Conservation (phyloP, 2,113 vertebrate genomes). For the Hucho hucho region DNA sequence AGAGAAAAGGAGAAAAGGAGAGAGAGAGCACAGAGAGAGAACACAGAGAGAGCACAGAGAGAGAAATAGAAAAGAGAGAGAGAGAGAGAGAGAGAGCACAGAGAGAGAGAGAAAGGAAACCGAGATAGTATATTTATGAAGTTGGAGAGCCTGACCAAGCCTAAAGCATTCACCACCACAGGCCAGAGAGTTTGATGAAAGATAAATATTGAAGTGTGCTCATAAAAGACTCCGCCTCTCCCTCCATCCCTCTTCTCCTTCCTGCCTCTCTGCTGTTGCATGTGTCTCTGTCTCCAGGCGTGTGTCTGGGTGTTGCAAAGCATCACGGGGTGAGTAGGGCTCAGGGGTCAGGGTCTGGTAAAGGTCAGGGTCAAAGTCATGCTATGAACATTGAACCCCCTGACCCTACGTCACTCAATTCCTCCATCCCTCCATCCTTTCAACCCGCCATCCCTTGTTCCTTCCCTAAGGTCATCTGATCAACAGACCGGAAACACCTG, state of each 20-base stretch:
- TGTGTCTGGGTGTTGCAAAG: constrained; percentile 36
- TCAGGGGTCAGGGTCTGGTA: constrained; percentile 18
- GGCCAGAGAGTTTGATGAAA: constrained; percentile 52
- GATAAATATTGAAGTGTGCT: constrained; percentile 53
- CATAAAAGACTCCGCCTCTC: constrained; percentile 37
- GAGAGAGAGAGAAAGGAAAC: constrained; percentile 25
- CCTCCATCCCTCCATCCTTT: neutral
- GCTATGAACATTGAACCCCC: neutral
- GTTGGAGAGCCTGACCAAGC: constrained; percentile 45
- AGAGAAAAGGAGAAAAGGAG: constrained; percentile 8
- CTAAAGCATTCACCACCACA: constrained; percentile 39
- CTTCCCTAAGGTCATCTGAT: neutral
- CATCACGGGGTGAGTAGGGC: constrained; percentile 7
- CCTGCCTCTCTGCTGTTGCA: neutral
- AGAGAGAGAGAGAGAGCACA: neutral
- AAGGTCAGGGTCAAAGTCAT: constrained; percentile 13
- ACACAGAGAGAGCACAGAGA: neutral
- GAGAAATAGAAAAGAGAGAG: constrained; percentile 16
- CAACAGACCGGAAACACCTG: neutral
- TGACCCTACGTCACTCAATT: too few relatives aligned
- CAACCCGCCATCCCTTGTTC: neutral
- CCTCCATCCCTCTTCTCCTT: constrained; percentile 17
- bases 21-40: neutral
- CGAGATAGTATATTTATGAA: constrained; percentile 55
- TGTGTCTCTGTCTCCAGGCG: constrained; percentile 32